Evolutionary conservation across 2,113 vertebrate species (phyloP), one percentile per base, ranked within the genome.

Genomic region (Laticauda laticaudata): DNA sequence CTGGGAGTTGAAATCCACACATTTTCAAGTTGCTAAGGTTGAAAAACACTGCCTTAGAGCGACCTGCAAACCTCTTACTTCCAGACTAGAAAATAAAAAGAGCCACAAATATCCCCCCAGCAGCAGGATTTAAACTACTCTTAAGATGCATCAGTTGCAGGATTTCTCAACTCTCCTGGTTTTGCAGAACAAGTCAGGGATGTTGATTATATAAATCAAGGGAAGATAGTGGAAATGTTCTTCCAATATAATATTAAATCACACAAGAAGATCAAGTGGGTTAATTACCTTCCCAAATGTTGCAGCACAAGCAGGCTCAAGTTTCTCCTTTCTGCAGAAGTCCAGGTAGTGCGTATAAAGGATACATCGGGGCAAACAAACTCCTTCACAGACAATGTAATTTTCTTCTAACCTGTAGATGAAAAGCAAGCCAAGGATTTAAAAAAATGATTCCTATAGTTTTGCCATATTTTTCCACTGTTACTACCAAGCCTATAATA

Each of bases 221-320:
- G 90, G 43, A 69, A 1, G 53, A 57, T 48, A 21, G 2, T 34
- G 11, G 29, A 88, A 45, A 34, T 26, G 9, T 2, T 24, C 57
- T 1, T 61, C 69, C 87, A 87, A 3, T 56, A 26, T 51, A 89
- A 87, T 75, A 86, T 61, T 21, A 51, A 81, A 91, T 93, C 81
- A 88, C 45, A 81, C 54, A 23, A 90, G 89, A 59, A 6, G 23
- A 59, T 43, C 75, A 90, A 43, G 56, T 2, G 26, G 51, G 29
- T 2, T 86, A 24, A 94, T 95, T 96, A 99, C 99, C 98, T 99
- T 99, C 92, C 99, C 99, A 97, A 99, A 99, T 4, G 99, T 99
- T 75, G 99, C 99, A 88, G 99, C 99, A n/a, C 99, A 99, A n/a
- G 99, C 99, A 88, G 99, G 99, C 93, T 99, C 99, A 88, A 99